phyloP scores from a whole-genome alignment of 2,888 invertebrate species.

The Nomada hirtipes region DNA sequence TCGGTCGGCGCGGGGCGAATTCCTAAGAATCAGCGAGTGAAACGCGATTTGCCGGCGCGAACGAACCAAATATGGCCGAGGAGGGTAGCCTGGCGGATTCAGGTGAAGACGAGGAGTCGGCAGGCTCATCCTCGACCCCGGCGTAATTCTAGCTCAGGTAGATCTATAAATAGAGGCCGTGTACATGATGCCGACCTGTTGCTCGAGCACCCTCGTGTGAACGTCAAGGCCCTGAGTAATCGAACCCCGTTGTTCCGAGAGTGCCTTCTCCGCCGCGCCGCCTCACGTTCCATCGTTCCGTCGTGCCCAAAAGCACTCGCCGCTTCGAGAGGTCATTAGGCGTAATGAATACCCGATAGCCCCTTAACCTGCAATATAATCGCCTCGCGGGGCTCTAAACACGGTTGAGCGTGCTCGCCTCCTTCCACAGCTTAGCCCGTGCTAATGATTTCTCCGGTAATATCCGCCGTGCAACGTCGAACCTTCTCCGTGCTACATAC shows the following conservation, averaged over 20 bases:
- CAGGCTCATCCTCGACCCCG: conserved; percentile 68
- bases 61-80: conserved; percentile 65
- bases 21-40: conserved; percentile 56
- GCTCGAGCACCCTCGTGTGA: conserved; percentile 79
- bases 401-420: conserved; percentile 32
- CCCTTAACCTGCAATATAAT: conserved; percentile 71
- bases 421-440: conserved; percentile 33
- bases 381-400: conserved; percentile 61
- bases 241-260: conserved; percentile 73
- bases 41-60: conserved; percentile 61
- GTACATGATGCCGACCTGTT: conserved; percentile 79
- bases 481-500: background rate
- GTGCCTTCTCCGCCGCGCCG: conserved; percentile 52
- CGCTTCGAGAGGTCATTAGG: conserved; percentile 69
- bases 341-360: conserved; percentile 74
- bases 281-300: conserved; percentile 69
- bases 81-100: conserved; percentile 50
- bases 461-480: conserved; percentile 24
- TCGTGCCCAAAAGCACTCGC: conserved; percentile 71
- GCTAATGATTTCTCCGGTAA: conserved; percentile 63
- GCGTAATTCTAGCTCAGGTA: conserved; percentile 77
- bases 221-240: conserved; percentile 78
- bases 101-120: conserved; percentile 70
- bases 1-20: conserved; percentile 42
- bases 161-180: conserved; percentile 79